A percentile compares a stretch with the other conserved stretches of the same genome.
These are phyloP conservation scores for Diachrysia chrysitis DNA, from an alignment of 2,888 invertebrate genomes.

Conservation along the genomic window DNA sequence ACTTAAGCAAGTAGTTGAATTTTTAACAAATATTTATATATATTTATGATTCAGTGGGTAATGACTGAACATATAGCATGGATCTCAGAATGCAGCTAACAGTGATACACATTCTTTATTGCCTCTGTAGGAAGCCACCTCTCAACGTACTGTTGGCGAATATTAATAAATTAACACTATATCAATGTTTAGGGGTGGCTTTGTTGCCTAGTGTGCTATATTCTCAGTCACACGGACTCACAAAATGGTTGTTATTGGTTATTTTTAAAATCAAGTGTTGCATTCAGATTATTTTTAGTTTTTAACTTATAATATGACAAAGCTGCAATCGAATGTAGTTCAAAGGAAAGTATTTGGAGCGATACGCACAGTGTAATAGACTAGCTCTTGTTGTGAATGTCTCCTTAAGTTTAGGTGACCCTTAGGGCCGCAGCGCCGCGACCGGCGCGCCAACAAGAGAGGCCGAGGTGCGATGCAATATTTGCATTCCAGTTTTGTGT, in stretches of 20 bases:
- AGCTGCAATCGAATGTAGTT: conserved; percentile 86
- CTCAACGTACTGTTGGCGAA: conserved; percentile 59
- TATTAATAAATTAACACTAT: conserved; percentile 46
- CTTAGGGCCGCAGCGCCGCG: conserved; percentile 59
- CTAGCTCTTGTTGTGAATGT: conserved; percentile 79
- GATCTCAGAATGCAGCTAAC: conserved; percentile 88
- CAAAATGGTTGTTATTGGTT: conserved; percentile 87
- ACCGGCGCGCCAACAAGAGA: conserved; percentile 57
- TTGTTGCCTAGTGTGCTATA: conserved; percentile 80
- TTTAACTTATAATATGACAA: conserved; percentile 79
- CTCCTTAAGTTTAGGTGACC: conserved; percentile 70
- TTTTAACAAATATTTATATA: conserved; percentile 79
- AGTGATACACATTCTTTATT: conserved; percentile 73
- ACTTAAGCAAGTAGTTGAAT: conserved; percentile 75
- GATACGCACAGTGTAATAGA: conserved; percentile 85
- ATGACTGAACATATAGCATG: conserved; percentile 87
- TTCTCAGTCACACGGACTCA: conserved; percentile 83
- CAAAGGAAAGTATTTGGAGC: conserved; percentile 83
- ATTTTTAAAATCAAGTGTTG: conserved; percentile 83
- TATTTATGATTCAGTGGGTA: conserved; percentile 85
- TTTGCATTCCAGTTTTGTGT: conserved; percentile 88
- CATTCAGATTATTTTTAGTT: conserved; percentile 87
- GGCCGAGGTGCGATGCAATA: conserved; percentile 88
- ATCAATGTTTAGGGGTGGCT: conserved; percentile 65
- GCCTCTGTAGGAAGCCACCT: conserved; percentile 67